Evolutionary conservation across 2,113 vertebrate species (phyloP), one percentile per base, ranked within the genome.

Genomic region (Lophotis ruficrista): DNA sequence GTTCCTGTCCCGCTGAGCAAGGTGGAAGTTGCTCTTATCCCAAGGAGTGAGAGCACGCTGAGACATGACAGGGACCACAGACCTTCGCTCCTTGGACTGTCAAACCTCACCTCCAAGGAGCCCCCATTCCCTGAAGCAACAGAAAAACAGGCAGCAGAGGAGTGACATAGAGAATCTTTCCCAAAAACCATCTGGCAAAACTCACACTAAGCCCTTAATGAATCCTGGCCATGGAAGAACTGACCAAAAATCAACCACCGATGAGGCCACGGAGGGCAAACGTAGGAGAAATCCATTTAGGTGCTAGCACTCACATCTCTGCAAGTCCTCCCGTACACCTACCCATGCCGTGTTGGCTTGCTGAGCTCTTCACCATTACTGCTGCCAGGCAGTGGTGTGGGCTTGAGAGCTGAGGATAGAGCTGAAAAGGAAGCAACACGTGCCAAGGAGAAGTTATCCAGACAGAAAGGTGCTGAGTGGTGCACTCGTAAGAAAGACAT

Each of bases 1-100:
- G 62, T 20, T 85, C 87, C 91, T 71, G 82, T 10, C 31, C 47
- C 1, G 0, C 65, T 27, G 35, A 31, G 80, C 35, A 31, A 57
- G 62, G 38, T 5, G 14, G 35, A 24, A 27, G 73, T 19, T 53
- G 73, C 24, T 69, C 35, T 19, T 65, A 14, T 19, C 7, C 18
- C 0, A 0, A 9, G 37, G 15, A 41, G 45, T 4, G 14, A 14
- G 43, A 70, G 45, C 57, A 35, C 5, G 0, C 7, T 2, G 0
- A 37, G 22, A 27, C 22, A 28, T 0, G 2, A 54, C 8, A 22
- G n/a, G 30, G 61, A 76, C 17, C 27, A 1, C 0, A 24, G 37
- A 71, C 56, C 3, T 9, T 31, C 2, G 0, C 35, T 47, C 10
- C 43, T 37, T 37, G 50, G 27, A 69, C 61, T 45, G 38, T 48